A percentile compares a stretch with the other conserved stretches of the same genome.
Conservation (phyloP, 2,797 vertebrate genomes). For the Cygnus olor region DNA sequence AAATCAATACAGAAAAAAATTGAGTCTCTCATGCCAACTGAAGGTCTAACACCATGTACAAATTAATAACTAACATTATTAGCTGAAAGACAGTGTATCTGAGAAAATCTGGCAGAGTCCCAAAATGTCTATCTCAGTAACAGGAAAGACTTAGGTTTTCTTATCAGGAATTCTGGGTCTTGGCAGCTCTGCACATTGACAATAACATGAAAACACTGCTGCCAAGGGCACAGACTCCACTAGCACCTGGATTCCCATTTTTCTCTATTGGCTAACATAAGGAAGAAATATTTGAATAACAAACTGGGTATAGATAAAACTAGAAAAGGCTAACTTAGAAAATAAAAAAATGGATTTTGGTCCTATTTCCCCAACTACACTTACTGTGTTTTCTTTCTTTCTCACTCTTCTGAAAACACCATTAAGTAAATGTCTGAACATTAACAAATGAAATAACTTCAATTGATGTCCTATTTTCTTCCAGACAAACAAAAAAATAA, state of each 20-base stretch:
- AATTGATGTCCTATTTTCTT: background rate
- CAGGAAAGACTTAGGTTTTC: background rate
- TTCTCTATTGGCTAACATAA: background rate
- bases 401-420: background rate
- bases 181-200: background rate
- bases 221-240: background rate
- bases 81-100: conserved; percentile 31
- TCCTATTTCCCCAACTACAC: background rate
- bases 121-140: background rate
- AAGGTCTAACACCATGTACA: background rate
- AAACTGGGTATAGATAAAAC: background rate
- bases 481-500: background rate
- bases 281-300: background rate
- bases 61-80: conserved; percentile 62
- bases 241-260: background rate
- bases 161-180: background rate
- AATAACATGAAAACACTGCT: background rate
- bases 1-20: conserved; percentile 42
- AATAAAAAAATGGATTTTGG: background rate
- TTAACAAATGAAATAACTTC: background rate
- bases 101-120: conserved; percentile 4
- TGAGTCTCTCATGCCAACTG: background rate
- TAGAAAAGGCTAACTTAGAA: background rate
- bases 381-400: background rate
- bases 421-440: background rate